These are phyloP conservation scores for Dufourea novaeangliae DNA, from an alignment of 1,140 invertebrate species.

Conservation along the genomic window DNA sequence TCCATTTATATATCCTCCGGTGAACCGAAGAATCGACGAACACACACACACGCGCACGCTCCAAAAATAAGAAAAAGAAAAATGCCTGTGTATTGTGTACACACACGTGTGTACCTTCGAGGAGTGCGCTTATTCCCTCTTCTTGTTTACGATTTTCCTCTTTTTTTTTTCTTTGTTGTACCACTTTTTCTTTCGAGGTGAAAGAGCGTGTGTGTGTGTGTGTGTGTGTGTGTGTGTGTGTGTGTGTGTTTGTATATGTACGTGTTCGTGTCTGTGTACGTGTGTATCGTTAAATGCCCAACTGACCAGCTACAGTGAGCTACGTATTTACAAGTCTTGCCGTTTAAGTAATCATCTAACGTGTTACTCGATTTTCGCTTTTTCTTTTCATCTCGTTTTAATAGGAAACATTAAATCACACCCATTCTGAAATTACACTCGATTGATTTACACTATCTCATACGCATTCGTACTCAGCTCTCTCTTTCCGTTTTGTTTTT, in stretches of 20 bases:
- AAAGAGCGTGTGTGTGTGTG: neutral
- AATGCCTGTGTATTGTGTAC: too few species aligned
- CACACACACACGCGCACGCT: neutral
- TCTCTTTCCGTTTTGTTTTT: conserved; percentile 38
- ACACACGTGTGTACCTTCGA: too few species aligned
- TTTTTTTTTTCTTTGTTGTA: too few species aligned
- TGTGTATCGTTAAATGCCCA: conserved; percentile 68
- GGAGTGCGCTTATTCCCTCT: too few species aligned
- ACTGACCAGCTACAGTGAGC: conserved; percentile 75
- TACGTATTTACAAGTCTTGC: conserved; percentile 70
- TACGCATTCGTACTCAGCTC: neutral
- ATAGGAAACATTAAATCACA: conserved; percentile 71
- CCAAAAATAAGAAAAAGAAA: too few species aligned
- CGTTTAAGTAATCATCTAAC: conserved; percentile 46
- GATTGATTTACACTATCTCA: neutral
- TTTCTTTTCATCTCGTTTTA: conserved; percentile 61
- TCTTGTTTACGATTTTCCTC: too few species aligned
- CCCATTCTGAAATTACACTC: too few species aligned
- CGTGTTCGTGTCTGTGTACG: neutral
- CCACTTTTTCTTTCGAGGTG: too few species aligned
- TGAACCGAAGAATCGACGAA: neutral
- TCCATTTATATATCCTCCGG: neutral
- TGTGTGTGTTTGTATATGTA: neutral
- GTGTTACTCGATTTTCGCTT: conserved; percentile 26
- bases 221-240: neutral